A percentile compares a stretch with the other conserved stretches of the same genome.
Conservation (phyloP, 2,797 vertebrate genomes). For the Falco columbarius region DNA sequence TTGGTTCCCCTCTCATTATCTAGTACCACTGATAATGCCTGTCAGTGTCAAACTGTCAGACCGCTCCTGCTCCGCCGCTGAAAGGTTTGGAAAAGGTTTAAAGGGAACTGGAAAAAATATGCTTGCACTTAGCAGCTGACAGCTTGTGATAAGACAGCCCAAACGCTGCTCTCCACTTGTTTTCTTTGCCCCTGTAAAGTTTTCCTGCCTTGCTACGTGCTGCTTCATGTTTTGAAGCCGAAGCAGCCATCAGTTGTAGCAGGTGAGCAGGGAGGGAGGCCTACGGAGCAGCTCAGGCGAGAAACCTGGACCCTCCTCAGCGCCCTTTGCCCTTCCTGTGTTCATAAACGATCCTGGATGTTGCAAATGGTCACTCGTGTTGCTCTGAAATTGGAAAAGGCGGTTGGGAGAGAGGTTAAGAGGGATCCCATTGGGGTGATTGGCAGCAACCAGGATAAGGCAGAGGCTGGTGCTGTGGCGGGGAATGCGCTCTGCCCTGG, state of each 20-base stretch:
- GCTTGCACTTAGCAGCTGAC: slow-evolving; percentile 13
- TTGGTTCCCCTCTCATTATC: not conserved
- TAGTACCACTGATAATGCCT: not conserved
- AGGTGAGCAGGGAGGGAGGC: not conserved
- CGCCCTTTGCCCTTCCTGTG: not conserved
- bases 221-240: not conserved
- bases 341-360: not conserved
- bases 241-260: not conserved
- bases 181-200: not conserved
- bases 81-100: not conserved
- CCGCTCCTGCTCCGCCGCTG: fast-evolving
- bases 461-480: fast-evolving
- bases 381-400: not conserved
- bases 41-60: not conserved
- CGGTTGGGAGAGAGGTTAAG: fast-evolving
- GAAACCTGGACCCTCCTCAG: fast-evolving
- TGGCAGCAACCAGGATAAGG: not conserved
- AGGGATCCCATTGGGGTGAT: fast-evolving
- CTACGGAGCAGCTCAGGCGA: not conserved
- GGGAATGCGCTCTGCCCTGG: not conserved
- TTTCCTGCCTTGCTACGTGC: not conserved
- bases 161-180: not conserved
- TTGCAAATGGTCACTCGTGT: fast-evolving
- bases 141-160: slow-evolving; percentile 27
- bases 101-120: not conserved